A percentile compares a stretch with the other conserved stretches of the same genome.
These are phyloP conservation scores for Euspilapteryx auroguttella DNA, from an alignment of 2,888 invertebrate genomes.

Conservation along the genomic window DNA sequence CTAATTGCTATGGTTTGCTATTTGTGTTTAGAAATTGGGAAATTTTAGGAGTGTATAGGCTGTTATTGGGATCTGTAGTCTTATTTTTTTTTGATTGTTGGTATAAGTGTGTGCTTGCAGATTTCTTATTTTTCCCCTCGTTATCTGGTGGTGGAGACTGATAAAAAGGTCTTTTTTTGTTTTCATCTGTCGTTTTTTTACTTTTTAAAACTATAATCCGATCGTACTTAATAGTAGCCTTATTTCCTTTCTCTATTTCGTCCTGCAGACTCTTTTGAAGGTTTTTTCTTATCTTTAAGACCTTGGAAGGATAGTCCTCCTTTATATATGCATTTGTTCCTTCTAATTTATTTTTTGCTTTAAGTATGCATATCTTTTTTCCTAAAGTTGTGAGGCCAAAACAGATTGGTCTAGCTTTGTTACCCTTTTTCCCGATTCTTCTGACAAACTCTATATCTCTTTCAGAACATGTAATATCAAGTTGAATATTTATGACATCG, in stretches of 20 bases:
- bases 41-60: too few species aligned
- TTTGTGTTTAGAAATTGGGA: too few species aligned
- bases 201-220: too few species aligned
- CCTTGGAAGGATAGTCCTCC: not conserved
- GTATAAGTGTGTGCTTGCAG: too few species aligned
- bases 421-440: not conserved
- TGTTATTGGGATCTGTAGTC: too few species aligned
- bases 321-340: not conserved
- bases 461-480: not conserved
- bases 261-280: not conserved
- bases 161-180: too few species aligned
- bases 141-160: too few species aligned
- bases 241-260: not conserved
- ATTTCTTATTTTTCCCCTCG: too few species aligned
- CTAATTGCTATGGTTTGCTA: too few species aligned
- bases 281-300: not conserved
- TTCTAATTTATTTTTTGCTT: not conserved
- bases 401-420: constrained; percentile 1
- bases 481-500: not conserved
- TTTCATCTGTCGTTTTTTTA: too few species aligned
- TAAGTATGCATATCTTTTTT: not conserved
- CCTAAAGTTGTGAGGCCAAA: not conserved
- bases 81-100: too few species aligned
- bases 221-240: not conserved
- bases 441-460: not conserved